These are phyloP conservation scores for Ellobius talpinus DNA, from an alignment of 2,113 vertebrate species.

Conservation along the genomic window DNA sequence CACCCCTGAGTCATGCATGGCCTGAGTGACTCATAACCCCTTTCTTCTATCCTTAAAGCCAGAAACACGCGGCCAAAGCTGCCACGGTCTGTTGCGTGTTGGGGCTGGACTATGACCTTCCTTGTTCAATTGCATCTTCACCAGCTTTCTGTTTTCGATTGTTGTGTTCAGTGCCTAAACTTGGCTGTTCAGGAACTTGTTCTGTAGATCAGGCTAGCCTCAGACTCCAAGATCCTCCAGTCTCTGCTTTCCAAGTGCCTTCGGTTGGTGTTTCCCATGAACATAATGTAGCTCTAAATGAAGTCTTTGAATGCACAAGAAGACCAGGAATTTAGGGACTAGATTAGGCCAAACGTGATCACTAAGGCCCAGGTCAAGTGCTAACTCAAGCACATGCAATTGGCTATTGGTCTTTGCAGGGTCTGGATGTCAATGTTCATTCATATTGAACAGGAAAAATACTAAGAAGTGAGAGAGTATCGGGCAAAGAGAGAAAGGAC, in stretches of 20 bases:
- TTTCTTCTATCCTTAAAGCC: background rate
- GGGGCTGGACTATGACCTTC: background rate
- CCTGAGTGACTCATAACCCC: background rate
- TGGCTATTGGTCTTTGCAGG: no score
- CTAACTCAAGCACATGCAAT: rapidly evolving
- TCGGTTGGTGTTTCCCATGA: background rate
- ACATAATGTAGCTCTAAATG: background rate
- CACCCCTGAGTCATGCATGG: background rate
- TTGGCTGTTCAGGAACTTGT: background rate
- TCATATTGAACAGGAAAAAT: background rate
- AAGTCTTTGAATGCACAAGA: background rate
- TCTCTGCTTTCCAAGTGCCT: background rate
- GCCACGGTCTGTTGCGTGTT: background rate
- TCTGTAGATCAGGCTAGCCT: background rate
- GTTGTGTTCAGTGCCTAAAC: background rate
- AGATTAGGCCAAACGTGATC: background rate
- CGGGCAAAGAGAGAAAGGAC: background rate
- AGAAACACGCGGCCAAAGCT: background rate
- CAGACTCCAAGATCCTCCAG: background rate
- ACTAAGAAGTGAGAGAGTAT: background rate
- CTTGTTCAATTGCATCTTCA: background rate
- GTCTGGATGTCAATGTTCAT: rapidly evolving
- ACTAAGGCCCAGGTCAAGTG: background rate
- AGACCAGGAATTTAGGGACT: background rate
- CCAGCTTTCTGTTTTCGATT: background rate